phyloP scores from a whole-genome alignment of 2,888 invertebrate species.

The Stenolophus ochropezus region DNA sequence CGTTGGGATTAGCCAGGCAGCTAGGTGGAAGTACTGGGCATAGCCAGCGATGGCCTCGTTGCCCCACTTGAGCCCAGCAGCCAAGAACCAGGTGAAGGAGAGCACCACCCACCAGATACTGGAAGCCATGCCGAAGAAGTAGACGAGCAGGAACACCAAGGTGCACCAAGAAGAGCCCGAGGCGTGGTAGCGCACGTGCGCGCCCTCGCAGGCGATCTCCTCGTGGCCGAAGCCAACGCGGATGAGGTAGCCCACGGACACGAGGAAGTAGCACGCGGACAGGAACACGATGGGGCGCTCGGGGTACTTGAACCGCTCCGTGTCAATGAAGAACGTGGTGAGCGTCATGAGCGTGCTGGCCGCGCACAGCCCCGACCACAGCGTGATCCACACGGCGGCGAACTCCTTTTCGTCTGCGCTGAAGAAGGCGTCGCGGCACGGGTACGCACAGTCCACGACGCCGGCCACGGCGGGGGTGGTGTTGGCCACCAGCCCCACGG shows the following conservation, averaged over 20 bases:
- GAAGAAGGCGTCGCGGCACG: slow-evolving; percentile 95
- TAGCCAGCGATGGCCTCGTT: slow-evolving; percentile 97
- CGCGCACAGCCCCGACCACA: slow-evolving; percentile 97
- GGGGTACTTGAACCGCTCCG: slow-evolving; percentile 96
- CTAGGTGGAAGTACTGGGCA: slow-evolving; percentile 96
- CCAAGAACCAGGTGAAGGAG: slow-evolving; percentile 98
- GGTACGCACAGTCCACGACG: slow-evolving; percentile 89
- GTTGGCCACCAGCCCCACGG: slow-evolving; percentile 74
- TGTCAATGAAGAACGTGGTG: slow-evolving; percentile 97
- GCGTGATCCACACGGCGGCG: slow-evolving; percentile 95
- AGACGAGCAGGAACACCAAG: slow-evolving; percentile 94
- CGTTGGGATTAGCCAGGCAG: slow-evolving; percentile 97
- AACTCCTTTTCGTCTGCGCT: slow-evolving; percentile 93
- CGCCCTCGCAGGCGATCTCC: slow-evolving; percentile 91
- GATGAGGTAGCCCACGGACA: slow-evolving; percentile 92
- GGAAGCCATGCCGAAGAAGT: slow-evolving; percentile 99
- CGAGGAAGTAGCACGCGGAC: slow-evolving; percentile 97
- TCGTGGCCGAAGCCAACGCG: slow-evolving; percentile 91
- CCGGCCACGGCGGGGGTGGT: slow-evolving; percentile 74
- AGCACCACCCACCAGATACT: slow-evolving; percentile 98
- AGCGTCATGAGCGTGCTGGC: slow-evolving; percentile 96
- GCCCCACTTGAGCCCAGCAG: slow-evolving; percentile 98
- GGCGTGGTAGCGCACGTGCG: slow-evolving; percentile 80
- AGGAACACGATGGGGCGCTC: slow-evolving; percentile 98
- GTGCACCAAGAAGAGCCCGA: slow-evolving; percentile 92